phyloP scores from a whole-genome alignment of 2,797 vertebrate species.

The Sebastolobus altivelis region DNA sequence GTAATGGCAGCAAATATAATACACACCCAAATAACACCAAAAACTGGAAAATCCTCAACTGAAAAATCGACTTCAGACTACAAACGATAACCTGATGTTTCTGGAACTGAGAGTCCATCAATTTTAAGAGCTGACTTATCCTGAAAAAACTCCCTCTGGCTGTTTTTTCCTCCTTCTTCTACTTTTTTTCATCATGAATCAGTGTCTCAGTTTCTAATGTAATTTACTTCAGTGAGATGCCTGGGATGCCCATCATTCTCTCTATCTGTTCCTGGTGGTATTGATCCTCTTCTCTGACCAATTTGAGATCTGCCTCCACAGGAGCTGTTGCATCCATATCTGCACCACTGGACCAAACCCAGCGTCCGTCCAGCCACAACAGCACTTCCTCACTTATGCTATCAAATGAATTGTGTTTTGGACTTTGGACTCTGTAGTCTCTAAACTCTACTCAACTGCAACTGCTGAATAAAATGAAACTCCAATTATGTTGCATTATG shows the following conservation, averaged over 20 bases:
- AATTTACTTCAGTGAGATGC: constrained; percentile 77
- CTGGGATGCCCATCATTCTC: constrained; percentile 77
- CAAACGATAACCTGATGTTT: constrained; percentile 31
- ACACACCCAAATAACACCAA: background rate
- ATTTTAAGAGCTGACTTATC: constrained; percentile 52
- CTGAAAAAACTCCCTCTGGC: constrained; percentile 47
- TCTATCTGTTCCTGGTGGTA: constrained; percentile 72
- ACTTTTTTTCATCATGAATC: constrained; percentile 68
- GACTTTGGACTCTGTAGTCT: constrained; percentile 1
- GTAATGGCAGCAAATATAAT: background rate
- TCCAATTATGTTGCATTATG: background rate
- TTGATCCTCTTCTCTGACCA: constrained; percentile 74
- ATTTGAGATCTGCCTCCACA: constrained; percentile 74
- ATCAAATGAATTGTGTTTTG: constrained; percentile 42
- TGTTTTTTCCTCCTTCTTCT: constrained; percentile 36
- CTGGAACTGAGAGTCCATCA: constrained; percentile 28
- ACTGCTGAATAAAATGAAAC: background rate
- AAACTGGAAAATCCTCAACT: background rate
- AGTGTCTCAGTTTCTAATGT: constrained; percentile 76
- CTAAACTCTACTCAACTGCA: background rate
- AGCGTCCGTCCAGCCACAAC: constrained; percentile 51
- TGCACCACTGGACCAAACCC: constrained; percentile 74
- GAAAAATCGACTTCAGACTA: constrained; percentile 12
- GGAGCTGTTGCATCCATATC: constrained; percentile 71
- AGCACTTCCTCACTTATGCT: constrained; percentile 39